These are phyloP conservation scores for Eupeodes luniger DNA, from an alignment of 2,888 invertebrate species.

Conservation along the genomic window DNA sequence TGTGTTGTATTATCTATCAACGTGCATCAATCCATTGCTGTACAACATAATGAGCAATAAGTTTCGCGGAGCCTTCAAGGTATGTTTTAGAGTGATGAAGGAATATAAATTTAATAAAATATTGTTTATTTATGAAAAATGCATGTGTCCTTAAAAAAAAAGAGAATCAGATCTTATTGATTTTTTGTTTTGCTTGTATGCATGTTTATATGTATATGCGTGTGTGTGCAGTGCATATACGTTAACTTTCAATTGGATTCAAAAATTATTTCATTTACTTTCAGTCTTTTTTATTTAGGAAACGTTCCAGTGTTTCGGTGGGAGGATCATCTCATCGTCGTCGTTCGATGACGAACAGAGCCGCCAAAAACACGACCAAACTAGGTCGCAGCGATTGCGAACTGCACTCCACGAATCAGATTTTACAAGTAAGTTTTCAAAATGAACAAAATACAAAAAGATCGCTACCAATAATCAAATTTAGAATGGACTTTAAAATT, in stretches of 20 bases:
- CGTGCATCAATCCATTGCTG: constrained; percentile 95
- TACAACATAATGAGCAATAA: constrained; percentile 98
- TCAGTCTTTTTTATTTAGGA: constrained; percentile 85
- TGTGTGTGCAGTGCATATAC: constrained; percentile 54
- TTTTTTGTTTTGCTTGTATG: constrained; percentile 4
- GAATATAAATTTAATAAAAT: neutral
- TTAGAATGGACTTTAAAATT: too few species aligned
- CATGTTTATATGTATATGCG: constrained; percentile 43
- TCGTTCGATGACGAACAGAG: constrained; percentile 83
- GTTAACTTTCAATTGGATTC: constrained; percentile 41
- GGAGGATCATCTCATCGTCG: constrained; percentile 79
- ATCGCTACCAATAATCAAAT: too few species aligned
- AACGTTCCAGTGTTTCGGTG: constrained; percentile 83
- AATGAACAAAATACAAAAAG: neutral
- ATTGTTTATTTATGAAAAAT: constrained; percentile 2
- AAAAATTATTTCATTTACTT: constrained; percentile 76
- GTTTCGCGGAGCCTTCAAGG: constrained; percentile 96
- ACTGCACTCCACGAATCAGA: constrained; percentile 84
- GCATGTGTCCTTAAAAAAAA: too few species aligned
- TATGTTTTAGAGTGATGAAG: constrained; percentile 81
- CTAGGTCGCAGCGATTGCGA: constrained; percentile 84
- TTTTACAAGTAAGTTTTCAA: constrained; percentile 83
- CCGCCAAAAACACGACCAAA: constrained; percentile 87
- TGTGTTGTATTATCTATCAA: constrained; percentile 95
- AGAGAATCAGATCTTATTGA: neutral